These are phyloP conservation scores for Drosophila persimilis DNA, from an alignment of 1,140 invertebrate species.

Conservation along the genomic window DNA sequence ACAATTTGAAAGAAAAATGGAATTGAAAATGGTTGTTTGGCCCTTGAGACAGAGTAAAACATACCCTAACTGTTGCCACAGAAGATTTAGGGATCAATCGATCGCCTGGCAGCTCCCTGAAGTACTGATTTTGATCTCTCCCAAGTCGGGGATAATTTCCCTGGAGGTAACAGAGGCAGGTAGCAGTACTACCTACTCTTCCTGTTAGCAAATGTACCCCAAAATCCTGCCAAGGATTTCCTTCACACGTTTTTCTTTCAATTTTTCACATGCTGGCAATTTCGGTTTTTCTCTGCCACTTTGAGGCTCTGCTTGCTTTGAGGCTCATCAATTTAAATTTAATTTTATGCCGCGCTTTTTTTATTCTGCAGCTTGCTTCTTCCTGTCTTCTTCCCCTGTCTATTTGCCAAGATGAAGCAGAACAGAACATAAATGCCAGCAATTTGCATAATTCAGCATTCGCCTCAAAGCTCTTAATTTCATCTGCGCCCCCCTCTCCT, in stretches of 20 bases:
- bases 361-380: slow-evolving; percentile 2
- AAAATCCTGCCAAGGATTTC: neutral
- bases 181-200: too few relatives aligned
- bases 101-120: too few relatives aligned
- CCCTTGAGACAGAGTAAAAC: neutral
- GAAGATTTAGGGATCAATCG: too few relatives aligned
- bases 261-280: slow-evolving; percentile 40
- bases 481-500: too few relatives aligned
- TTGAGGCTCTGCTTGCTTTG: neutral
- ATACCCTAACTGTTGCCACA: too few relatives aligned
- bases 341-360: slow-evolving; percentile 21
- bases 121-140: too few relatives aligned
- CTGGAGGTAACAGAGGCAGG: too few relatives aligned
- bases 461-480: slow-evolving; percentile 37
- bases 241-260: slow-evolving; percentile 27
- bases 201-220: too few relatives aligned
- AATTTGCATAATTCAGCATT: slow-evolving; percentile 47
- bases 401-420: slow-evolving; percentile 15
- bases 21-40: slow-evolving; percentile 8
- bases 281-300: slow-evolving; percentile 14
- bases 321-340: slow-evolving; percentile 62
- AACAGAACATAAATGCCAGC: slow-evolving; percentile 25
- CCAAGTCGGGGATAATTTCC: too few relatives aligned
- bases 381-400: slow-evolving; percentile 8
- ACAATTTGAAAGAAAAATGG: slow-evolving; percentile 34